A percentile compares a stretch with the other conserved stretches of the same genome.
Evolutionary conservation across 1,140 invertebrate genomes (phyloP).

Genomic region (Hetaerina americana): DNA sequence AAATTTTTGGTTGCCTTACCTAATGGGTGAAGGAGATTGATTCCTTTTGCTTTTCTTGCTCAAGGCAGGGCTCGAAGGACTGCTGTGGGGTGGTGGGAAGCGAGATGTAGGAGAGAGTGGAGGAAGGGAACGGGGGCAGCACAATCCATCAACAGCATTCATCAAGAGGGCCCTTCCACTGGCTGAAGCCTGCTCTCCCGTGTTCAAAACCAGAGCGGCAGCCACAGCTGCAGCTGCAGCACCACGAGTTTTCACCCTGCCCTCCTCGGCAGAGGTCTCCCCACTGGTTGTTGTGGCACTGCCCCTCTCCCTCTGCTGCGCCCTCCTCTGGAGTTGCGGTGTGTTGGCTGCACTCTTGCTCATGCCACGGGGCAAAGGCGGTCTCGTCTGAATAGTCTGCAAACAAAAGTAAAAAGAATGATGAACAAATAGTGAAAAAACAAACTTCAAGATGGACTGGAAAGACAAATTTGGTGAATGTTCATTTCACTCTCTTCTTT

Average conservation of each 20-base stretch:
- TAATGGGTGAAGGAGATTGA: conserved; percentile 44
- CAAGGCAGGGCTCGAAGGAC: conserved; percentile 53
- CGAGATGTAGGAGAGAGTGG: conserved; percentile 25
- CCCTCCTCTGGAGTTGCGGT: background rate
- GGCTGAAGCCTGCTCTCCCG: background rate
- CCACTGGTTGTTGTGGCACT: background rate
- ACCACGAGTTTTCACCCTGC: background rate
- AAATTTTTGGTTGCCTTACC: too few species aligned
- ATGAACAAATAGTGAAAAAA: too few species aligned
- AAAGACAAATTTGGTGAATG: too few species aligned
- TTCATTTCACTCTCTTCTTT: too few species aligned
- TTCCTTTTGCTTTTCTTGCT: conserved; percentile 57
- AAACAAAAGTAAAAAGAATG: too few species aligned
- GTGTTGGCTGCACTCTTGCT: background rate
- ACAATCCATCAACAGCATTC: background rate
- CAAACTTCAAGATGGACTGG: too few species aligned
- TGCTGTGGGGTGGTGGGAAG: conserved; percentile 43
- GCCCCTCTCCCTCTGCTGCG: background rate
- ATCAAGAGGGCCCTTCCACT: background rate
- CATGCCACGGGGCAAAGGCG: background rate
- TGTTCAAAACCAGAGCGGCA: background rate
- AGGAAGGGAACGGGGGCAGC: conserved; percentile 10
- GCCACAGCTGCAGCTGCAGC: background rate
- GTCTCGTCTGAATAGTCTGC: background rate
- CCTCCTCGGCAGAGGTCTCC: background rate